These are phyloP conservation scores for Xiphorhynchus elegans DNA, from an alignment of 2,113 vertebrate genomes.

Conservation along the genomic window DNA sequence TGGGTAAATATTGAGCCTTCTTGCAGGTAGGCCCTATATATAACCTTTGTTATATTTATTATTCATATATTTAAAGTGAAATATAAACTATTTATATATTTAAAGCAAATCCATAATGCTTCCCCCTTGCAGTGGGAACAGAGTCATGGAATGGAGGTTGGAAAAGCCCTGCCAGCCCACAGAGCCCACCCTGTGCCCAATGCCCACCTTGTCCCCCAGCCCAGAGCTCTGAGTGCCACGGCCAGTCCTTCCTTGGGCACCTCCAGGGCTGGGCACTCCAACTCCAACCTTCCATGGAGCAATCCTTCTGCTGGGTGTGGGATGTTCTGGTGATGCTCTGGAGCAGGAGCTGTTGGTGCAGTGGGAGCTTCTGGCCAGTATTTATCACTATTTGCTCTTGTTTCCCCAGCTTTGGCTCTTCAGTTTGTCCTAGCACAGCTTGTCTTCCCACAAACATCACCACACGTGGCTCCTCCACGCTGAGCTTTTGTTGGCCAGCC, in stretches of 20 bases:
- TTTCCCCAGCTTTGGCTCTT: neutral
- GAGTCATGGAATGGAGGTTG: neutral
- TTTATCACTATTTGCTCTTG: neutral
- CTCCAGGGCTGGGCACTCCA: neutral
- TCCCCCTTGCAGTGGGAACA: neutral
- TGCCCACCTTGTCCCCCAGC: neutral
- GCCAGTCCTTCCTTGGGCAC: neutral
- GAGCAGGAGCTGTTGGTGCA: too few relatives aligned
- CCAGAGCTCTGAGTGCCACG: neutral
- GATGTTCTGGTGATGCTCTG: neutral
- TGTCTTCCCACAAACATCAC: neutral
- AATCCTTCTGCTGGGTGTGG: neutral
- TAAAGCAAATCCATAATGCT: neutral
- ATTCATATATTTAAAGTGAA: too few relatives aligned
- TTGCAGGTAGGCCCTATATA: neutral
- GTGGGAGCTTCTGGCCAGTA: neutral
- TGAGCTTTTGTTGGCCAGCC: neutral
- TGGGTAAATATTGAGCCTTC: neutral
- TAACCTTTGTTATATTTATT: neutral
- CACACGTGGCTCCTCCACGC: neutral
- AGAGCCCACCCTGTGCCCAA: rapidly evolving
- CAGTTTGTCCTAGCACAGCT: neutral
- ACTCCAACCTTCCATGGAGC: neutral
- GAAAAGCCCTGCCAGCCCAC: neutral
- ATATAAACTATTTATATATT: neutral